Evolutionary conservation across 1,140 invertebrate species (phyloP).

Genomic region (Eriocheir sinensis): DNA sequence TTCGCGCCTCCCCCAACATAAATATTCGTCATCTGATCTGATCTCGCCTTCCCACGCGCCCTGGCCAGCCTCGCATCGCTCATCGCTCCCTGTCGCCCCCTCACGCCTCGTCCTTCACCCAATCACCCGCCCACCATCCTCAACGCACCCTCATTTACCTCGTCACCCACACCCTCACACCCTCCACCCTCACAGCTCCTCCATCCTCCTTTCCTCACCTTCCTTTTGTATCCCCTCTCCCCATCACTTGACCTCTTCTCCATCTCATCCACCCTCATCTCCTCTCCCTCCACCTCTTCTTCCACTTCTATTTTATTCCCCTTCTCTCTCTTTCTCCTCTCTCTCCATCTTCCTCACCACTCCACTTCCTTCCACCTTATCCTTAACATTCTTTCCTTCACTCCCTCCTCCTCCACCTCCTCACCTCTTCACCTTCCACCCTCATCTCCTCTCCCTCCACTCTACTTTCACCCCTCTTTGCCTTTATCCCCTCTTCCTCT

Average conservation of each 20-base stretch:
- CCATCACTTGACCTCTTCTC: too few species aligned
- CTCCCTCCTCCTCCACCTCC: background rate
- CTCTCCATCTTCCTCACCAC: too few species aligned
- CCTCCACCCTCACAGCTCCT: background rate
- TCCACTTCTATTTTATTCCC: background rate
- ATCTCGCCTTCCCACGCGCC: background rate
- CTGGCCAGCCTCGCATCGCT: background rate
- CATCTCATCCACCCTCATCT: too few species aligned
- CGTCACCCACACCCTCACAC: background rate
- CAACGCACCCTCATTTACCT: constrained; percentile 8
- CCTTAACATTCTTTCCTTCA: too few species aligned
- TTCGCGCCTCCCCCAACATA: background rate
- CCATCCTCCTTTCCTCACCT: background rate
- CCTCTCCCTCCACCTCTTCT: background rate
- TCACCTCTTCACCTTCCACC: too few species aligned
- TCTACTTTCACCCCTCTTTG: too few species aligned
- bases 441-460: too few species aligned
- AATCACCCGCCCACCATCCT: background rate
- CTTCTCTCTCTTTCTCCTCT: too few species aligned
- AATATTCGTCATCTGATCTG: background rate
- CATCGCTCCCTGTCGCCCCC: background rate
- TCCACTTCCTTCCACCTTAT: too few species aligned
- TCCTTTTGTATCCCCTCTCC: too few species aligned
- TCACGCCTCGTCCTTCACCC: constrained; percentile 2
- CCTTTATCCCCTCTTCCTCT: too few species aligned